Conservation (phyloP, 2,113 vertebrate species). For the Callipepla californica region DNA sequence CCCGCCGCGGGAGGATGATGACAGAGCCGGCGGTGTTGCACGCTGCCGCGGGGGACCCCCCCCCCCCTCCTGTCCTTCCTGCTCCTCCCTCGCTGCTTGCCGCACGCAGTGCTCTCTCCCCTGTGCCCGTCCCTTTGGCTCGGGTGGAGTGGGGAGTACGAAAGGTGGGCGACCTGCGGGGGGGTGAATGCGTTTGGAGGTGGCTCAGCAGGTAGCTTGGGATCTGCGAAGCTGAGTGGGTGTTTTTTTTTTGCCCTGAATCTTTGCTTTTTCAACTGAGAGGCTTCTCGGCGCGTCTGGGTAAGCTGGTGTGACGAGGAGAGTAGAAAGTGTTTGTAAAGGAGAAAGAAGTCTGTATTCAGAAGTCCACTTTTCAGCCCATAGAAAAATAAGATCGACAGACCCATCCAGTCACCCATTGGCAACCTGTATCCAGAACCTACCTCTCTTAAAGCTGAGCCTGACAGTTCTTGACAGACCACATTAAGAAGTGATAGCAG, state of each 20-base stretch:
- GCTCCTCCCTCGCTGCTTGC: no score
- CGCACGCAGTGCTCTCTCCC: no score
- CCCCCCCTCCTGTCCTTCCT: no score
- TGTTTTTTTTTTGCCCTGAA: not conserved
- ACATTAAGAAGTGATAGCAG: not conserved
- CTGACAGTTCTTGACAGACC: not conserved
- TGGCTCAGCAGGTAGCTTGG: not conserved
- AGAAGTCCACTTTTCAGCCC: not conserved
- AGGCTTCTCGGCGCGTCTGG: not conserved
- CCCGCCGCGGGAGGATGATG: constrained; percentile 45
- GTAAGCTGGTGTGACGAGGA: not conserved
- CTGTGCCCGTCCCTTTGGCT: no score
- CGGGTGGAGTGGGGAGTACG: accelerated
- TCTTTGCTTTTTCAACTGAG: not conserved
- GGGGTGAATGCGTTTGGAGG: not conserved
- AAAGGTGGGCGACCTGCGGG: not conserved
- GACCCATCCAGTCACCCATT: not conserved
- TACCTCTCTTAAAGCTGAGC: not conserved
- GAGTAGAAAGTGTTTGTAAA: not conserved
- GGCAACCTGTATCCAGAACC: not conserved
- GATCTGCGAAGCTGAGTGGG: not conserved
- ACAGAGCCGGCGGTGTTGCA: constrained; percentile 48
- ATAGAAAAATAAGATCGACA: not conserved
- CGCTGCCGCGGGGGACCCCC: not conserved
- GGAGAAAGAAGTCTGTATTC: not conserved